Evolutionary conservation across 2,888 invertebrate species (phyloP).

Genomic region (Aphodius sticticus): DNA sequence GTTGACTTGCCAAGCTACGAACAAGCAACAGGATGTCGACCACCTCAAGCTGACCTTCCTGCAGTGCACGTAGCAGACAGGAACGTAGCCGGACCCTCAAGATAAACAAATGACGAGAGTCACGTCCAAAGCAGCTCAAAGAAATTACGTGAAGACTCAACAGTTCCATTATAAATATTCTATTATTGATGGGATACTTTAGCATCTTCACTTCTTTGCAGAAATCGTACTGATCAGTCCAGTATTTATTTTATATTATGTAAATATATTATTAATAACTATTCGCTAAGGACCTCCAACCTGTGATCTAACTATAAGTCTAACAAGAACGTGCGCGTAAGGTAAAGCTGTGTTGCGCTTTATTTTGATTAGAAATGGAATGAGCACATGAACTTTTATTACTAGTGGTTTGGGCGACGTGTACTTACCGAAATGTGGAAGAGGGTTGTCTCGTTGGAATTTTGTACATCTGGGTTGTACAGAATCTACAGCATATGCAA

Average conservation of each 20-base stretch:
- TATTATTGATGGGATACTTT: background rate
- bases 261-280: background rate
- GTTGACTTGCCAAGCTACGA: slow-evolving; percentile 31
- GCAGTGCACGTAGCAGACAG: slow-evolving; percentile 19
- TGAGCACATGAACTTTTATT: background rate
- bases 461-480: background rate
- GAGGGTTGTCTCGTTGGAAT: background rate
- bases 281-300: background rate
- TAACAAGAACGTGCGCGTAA: background rate
- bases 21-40: slow-evolving; percentile 30
- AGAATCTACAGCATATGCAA: background rate
- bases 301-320: background rate
- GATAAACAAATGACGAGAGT: background rate
- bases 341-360: background rate
- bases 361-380: background rate
- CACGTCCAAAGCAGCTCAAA: background rate
- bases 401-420: background rate
- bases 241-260: background rate
- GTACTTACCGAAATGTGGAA: background rate
- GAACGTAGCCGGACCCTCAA: slow-evolving; percentile 27
- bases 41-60: slow-evolving; percentile 26
- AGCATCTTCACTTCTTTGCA: background rate
- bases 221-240: background rate
- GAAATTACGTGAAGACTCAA: slow-evolving; percentile 6
- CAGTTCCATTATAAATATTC: background rate